Evolutionary conservation across 1,140 invertebrate genomes (phyloP).

Genomic region (Trachelipus rathkii): DNA sequence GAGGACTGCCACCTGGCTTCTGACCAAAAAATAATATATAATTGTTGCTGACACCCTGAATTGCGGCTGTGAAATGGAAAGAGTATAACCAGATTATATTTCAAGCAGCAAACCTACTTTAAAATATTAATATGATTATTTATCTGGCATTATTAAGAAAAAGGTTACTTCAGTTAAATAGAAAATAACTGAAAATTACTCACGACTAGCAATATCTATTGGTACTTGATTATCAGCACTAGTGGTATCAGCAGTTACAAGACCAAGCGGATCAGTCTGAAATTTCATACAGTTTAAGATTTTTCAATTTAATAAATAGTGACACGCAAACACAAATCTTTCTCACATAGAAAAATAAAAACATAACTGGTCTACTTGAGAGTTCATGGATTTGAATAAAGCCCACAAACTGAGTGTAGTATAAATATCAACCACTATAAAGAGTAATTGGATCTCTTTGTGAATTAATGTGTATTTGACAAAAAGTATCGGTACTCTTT

Average conservation of each 20-base stretch:
- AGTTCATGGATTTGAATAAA: too few species aligned
- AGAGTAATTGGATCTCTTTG: too few species aligned
- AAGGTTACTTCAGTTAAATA: too few species aligned
- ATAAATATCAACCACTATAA: too few species aligned
- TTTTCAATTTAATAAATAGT: too few species aligned
- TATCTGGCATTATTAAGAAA: background rate
- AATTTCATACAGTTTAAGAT: background rate
- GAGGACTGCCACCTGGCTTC: conserved; percentile 27
- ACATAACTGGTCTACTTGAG: too few species aligned
- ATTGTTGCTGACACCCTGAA: conserved; percentile 27
- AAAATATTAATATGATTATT: conserved; percentile 7
- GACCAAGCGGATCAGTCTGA: background rate
- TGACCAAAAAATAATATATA: conserved; percentile 33
- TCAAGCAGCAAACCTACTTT: conserved; percentile 22
- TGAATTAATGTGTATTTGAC: too few species aligned
- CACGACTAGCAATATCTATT: background rate
- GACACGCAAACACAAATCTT: too few species aligned
- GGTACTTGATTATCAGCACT: background rate
- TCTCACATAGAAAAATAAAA: too few species aligned
- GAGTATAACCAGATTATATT: background rate
- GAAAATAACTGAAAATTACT: too few species aligned
- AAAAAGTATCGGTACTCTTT: too few species aligned
- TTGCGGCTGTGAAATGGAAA: background rate
- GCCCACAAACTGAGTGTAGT: too few species aligned
- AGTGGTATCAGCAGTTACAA: background rate